Conservation (phyloP, 2,113 vertebrate species). For the Andinoacara biseriatus region DNA sequence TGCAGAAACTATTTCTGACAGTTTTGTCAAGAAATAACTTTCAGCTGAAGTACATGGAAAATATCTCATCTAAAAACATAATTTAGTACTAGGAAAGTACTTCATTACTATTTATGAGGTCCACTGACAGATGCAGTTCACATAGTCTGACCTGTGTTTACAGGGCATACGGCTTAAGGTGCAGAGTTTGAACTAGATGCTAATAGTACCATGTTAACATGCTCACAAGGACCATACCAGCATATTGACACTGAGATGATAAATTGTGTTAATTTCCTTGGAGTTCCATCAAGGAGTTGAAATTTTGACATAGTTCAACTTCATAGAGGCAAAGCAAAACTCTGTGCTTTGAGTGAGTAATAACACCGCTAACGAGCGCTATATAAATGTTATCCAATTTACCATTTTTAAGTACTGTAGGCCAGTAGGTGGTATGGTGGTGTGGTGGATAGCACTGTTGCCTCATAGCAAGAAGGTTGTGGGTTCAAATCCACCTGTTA, state of each 20-base stretch:
- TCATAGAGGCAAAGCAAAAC: neutral
- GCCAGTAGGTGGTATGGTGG: neutral
- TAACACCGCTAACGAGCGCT: neutral
- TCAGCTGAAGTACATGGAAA: neutral
- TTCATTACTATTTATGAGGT: neutral
- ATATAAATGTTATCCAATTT: neutral
- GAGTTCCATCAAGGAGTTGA: neutral
- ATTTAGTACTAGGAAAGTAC: neutral
- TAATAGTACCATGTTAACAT: neutral
- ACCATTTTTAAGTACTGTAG: neutral
- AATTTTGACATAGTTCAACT: neutral
- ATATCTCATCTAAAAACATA: neutral
- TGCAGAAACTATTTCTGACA: conserved; percentile 37
- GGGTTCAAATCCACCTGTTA: neutral
- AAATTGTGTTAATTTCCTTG: neutral
- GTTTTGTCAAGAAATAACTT: neutral
- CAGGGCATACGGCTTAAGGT: neutral
- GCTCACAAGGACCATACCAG: neutral
- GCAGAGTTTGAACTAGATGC: too few species aligned
- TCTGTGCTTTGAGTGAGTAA: neutral
- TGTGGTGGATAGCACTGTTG: neutral
- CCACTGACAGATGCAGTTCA: neutral
- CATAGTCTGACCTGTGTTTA: neutral
- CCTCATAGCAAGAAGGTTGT: neutral
- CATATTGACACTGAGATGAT: neutral